Evolutionary conservation across 2,113 vertebrate genomes (phyloP).

Genomic region (Pyrgilauda ruficollis): DNA sequence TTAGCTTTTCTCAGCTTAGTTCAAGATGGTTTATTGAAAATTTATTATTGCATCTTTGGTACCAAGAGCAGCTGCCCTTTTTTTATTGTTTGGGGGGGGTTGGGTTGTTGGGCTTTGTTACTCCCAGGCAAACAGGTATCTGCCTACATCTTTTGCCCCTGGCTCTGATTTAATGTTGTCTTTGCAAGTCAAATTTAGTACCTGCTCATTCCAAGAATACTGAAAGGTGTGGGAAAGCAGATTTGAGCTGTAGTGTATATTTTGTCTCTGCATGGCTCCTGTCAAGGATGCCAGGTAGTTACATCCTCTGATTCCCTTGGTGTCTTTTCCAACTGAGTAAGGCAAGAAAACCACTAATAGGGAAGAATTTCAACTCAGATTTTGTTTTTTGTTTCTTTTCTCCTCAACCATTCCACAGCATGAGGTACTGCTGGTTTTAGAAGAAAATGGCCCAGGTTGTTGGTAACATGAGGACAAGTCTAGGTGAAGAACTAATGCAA

Average conservation of each 20-base stretch:
- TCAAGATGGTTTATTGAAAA: background rate
- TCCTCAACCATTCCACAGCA: background rate
- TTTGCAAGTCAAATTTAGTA: constrained; percentile 35
- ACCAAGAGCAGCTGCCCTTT: background rate
- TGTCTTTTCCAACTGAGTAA: background rate
- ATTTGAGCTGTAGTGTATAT: background rate
- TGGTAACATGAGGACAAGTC: background rate
- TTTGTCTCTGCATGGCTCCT: background rate
- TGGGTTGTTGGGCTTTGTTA: background rate
- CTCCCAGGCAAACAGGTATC: background rate
- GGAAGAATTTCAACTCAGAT: background rate
- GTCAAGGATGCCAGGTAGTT: background rate
- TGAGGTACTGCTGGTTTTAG: background rate
- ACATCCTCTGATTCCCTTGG: background rate
- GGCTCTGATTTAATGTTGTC: constrained; percentile 1
- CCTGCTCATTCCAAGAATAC: background rate
- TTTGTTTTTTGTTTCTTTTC: background rate
- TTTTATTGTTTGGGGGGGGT: background rate
- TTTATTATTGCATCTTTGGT: background rate
- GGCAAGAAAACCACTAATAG: background rate
- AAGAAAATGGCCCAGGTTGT: background rate
- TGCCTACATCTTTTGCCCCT: background rate
- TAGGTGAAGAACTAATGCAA: background rate
- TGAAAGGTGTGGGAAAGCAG: background rate
- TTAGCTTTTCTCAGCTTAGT: background rate